Evolutionary conservation across 2,888 invertebrate species (phyloP).

Genomic region (Pedicia rivosa): DNA sequence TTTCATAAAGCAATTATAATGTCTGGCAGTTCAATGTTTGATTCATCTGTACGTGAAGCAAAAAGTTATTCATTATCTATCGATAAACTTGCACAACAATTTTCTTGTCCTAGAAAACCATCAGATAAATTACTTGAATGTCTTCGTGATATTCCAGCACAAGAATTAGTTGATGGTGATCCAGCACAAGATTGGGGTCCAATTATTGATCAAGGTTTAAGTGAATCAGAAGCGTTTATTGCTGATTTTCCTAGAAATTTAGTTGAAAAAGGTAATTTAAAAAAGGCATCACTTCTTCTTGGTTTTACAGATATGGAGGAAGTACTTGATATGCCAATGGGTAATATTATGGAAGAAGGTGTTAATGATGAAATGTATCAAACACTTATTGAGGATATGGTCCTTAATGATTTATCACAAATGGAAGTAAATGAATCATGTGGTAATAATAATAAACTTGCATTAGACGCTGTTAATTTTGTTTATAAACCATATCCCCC

Average conservation of each 20-base stretch:
- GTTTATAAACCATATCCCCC: conserved; percentile 56
- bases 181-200: conserved; percentile 59
- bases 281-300: conserved; percentile 54
- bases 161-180: conserved; percentile 42
- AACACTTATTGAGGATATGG: conserved; percentile 43
- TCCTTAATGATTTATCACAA: conserved; percentile 42
- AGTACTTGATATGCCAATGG: conserved; percentile 43
- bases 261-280: conserved; percentile 42
- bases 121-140: conserved; percentile 52
- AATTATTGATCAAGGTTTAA: conserved; percentile 52
- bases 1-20: conserved; percentile 65
- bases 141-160: conserved; percentile 42
- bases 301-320: conserved; percentile 75
- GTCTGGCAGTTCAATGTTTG: conserved; percentile 57
- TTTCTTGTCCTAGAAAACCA: conserved; percentile 51
- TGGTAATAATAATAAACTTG: conserved; percentile 45
- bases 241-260: conserved; percentile 46
- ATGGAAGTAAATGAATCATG: conserved; percentile 36
- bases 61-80: conserved; percentile 43
- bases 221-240: conserved; percentile 49
- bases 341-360: conserved; percentile 40
- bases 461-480: conserved; percentile 57
- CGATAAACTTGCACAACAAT: conserved; percentile 45
- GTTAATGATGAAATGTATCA: conserved; percentile 38
- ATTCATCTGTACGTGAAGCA: conserved; percentile 44